These are phyloP conservation scores for Mus musculus DNA, from an alignment of 2,113 vertebrate genomes.

Conservation along the genomic window GRCm39 chr2:72439501-72440000, in stretches of 20 bases:
- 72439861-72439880: background rate
- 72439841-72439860: background rate
- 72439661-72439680: background rate
- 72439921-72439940: background rate
- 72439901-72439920: background rate
- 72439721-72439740: slow-evolving; percentile 41
- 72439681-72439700: background rate
- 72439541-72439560: too few relatives aligned
- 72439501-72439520: too few relatives aligned
- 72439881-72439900: background rate
- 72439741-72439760: slow-evolving; percentile 24
- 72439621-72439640: too few relatives aligned
- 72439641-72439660: background rate
- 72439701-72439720: slow-evolving; percentile 37
- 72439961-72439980: background rate
- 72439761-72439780: slow-evolving; percentile 43
- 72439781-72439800: background rate
- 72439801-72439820: background rate
- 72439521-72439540: too few relatives aligned
- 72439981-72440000: background rate
- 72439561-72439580: too few relatives aligned
- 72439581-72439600: too few relatives aligned
- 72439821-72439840: background rate
- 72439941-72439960: background rate
- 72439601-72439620: too few relatives aligned